phyloP scores from a whole-genome alignment of 2,797 vertebrate species.

The Malacoraja senta region DNA sequence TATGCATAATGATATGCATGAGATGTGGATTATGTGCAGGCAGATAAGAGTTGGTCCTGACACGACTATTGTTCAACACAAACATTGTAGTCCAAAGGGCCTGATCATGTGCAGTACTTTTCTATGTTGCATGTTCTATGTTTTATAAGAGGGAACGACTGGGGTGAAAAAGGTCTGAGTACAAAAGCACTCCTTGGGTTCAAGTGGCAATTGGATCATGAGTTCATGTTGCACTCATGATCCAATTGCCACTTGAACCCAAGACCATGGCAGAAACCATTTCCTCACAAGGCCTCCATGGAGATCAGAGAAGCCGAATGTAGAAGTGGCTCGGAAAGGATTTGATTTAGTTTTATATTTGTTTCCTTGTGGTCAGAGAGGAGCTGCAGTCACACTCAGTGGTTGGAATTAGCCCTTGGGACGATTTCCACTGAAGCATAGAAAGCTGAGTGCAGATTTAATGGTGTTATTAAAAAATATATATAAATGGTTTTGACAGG shows the following conservation, averaged over 20 bases:
- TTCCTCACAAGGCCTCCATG: neutral
- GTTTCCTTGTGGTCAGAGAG: neutral
- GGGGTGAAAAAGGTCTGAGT: too few species aligned
- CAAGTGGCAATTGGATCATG: too few species aligned
- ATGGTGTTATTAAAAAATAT: neutral
- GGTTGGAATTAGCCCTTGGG: neutral
- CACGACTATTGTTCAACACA: too few species aligned
- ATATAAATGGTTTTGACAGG: neutral
- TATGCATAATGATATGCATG: too few species aligned
- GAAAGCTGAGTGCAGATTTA: neutral
- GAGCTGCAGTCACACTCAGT: neutral
- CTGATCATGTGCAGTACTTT: too few species aligned
- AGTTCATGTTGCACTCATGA: neutral
- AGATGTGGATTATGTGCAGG: too few species aligned
- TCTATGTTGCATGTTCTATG: too few species aligned
- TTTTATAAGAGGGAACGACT: too few species aligned
- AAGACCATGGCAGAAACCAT: neutral
- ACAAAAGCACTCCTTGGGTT: too few species aligned
- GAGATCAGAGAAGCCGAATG: neutral
- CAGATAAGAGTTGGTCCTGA: too few species aligned
- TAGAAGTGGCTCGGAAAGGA: too few species aligned
- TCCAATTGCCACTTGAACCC: neutral
- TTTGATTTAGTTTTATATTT: neutral
- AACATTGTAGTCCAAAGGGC: too few species aligned
- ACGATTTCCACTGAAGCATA: neutral